phyloP scores from a whole-genome alignment of 2,888 invertebrate genomes.

The Meghimatium bilineatum region DNA sequence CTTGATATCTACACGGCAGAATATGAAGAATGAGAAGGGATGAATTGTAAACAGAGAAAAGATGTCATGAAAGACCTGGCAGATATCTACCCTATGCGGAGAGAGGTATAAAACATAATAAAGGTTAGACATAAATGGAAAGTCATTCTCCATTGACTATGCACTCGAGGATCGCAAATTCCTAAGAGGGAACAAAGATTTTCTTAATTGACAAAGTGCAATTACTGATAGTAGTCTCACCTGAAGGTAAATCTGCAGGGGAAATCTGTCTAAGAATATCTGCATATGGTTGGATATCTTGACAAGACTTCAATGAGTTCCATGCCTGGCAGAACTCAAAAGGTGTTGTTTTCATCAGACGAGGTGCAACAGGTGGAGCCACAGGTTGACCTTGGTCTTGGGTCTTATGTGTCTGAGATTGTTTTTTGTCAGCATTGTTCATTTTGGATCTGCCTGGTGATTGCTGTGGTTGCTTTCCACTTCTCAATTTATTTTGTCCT shows the following conservation, averaged over 20 bases:
- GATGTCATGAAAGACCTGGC: too few relatives aligned
- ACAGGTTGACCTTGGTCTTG: conserved; percentile 56
- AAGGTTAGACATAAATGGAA: too few relatives aligned
- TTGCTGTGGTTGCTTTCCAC: conserved; percentile 29
- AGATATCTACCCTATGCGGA: too few relatives aligned
- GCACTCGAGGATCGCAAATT: too few relatives aligned
- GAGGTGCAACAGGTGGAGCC: conserved; percentile 54
- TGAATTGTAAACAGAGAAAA: too few relatives aligned
- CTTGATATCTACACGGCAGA: too few relatives aligned
- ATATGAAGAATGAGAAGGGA: too few relatives aligned
- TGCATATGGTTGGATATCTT: conserved; percentile 67
- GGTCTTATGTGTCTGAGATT: conserved; percentile 13
- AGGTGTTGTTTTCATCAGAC: conserved; percentile 69
- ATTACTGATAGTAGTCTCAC: conserved; percentile 53
- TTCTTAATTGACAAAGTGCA: neutral
- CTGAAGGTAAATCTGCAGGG: conserved; percentile 68
- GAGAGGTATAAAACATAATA: too few relatives aligned
- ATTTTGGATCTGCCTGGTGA: conserved; percentile 24
- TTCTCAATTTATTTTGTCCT: conserved; percentile 34
- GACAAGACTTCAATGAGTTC: conserved; percentile 69
- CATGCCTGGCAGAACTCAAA: conserved; percentile 76
- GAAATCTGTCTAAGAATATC: conserved; percentile 70
- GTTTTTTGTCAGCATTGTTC: conserved; percentile 17
- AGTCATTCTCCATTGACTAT: too few relatives aligned
- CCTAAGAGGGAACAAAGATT: too few relatives aligned